Percentiles rank a stretch among this genome's conserved stretches.
phyloP scores from a whole-genome alignment of 2,888 invertebrate species.

The Eurois occulta region DNA sequence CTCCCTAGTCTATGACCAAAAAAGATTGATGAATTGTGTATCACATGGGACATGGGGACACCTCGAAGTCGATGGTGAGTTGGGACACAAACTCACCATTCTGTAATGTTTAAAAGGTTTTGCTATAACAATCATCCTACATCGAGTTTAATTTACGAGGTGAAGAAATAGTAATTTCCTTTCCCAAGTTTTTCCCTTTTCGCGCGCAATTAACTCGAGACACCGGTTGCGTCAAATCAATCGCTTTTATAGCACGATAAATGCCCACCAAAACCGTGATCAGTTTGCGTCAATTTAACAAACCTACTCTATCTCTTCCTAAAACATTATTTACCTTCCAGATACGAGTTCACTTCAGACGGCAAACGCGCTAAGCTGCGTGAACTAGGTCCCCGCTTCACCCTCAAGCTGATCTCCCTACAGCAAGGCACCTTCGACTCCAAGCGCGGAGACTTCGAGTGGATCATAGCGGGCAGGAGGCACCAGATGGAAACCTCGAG shows the following conservation, averaged over 20 bases:
- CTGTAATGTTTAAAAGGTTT: background rate
- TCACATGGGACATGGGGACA: background rate
- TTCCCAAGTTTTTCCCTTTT: background rate
- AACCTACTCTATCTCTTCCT: background rate
- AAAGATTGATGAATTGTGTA: background rate
- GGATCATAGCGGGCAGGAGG: slow-evolving; percentile 97
- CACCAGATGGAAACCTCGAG: slow-evolving; percentile 98
- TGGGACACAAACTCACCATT: too few relatives aligned
- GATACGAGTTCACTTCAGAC: slow-evolving; percentile 97
- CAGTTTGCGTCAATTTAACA: background rate
- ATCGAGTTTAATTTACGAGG: too few relatives aligned
- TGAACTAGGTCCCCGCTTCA: slow-evolving; percentile 99
- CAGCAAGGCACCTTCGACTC: slow-evolving; percentile 99
- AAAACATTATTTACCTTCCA: slow-evolving; percentile 75
- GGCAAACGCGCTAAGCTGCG: slow-evolving; percentile 94
- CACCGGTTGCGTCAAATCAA: background rate
- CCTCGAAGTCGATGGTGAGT: background rate
- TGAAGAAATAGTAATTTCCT: background rate
- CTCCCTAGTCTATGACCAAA: background rate
- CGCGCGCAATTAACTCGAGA: too few relatives aligned
- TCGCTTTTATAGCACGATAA: background rate
- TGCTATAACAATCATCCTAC: background rate
- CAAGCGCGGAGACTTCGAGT: slow-evolving; percentile 98
- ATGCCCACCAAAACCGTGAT: background rate
- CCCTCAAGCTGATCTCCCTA: slow-evolving; percentile 96